phyloP scores from a whole-genome alignment of 2,113 vertebrate species.

The Lontra canadensis region DNA sequence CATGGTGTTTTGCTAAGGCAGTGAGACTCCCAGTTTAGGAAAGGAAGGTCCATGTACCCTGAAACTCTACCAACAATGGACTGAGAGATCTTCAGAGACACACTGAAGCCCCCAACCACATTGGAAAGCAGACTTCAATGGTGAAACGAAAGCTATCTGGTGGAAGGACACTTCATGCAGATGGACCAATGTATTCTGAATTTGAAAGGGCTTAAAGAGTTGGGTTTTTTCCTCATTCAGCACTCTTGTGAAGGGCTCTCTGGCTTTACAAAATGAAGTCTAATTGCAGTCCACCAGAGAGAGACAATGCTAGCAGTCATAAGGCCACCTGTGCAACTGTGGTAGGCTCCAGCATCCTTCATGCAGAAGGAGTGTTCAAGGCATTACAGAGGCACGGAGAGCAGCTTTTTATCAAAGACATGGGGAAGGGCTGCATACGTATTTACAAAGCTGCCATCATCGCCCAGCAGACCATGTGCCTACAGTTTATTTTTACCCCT shows the following conservation, averaged over 20 bases:
- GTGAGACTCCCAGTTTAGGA: background rate
- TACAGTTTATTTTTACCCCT: conserved; percentile 50
- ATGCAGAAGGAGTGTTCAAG: conserved; percentile 18
- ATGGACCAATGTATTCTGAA: conserved; percentile 30
- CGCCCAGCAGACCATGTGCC: background rate
- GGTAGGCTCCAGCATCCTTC: background rate
- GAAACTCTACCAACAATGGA: background rate
- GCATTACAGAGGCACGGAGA: background rate
- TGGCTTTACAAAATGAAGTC: conserved; percentile 49
- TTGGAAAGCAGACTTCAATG: background rate
- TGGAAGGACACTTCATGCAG: conserved; percentile 35
- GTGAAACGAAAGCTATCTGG: conserved; percentile 26
- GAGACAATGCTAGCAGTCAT: background rate
- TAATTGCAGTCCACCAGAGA: background rate
- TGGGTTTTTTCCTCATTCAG: background rate
- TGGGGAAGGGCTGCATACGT: background rate
- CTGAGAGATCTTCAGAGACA: background rate
- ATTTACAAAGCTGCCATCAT: conserved; percentile 51
- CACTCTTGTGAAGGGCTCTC: conserved; percentile 3
- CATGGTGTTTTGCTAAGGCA: conserved; percentile 12
- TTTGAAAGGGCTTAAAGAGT: background rate
- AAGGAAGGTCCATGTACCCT: background rate
- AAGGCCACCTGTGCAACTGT: background rate
- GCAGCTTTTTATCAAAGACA: conserved; percentile 15
- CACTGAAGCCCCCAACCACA: background rate